A percentile compares a stretch with the other conserved stretches of the same genome.
Conservation (phyloP, 2,797 vertebrate genomes). For the Ctenopoma kingsleyae region DNA sequence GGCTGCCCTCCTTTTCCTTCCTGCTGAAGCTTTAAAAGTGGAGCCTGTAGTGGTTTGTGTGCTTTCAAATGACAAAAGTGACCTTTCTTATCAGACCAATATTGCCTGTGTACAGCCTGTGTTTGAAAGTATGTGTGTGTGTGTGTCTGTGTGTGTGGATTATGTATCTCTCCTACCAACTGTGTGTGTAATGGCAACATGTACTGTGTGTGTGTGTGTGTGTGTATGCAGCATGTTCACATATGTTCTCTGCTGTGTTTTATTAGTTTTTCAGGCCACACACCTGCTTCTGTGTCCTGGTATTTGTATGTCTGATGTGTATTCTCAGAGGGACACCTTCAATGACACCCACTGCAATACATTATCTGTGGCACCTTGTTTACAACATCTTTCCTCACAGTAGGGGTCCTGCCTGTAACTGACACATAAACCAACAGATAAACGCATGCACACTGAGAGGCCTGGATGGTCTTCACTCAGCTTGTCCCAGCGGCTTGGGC, state of each 20-base stretch:
- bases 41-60: constrained; percentile 45
- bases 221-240: constrained; percentile 30
- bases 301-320: constrained; percentile 54
- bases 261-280: constrained; percentile 56
- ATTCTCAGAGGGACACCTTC: constrained; percentile 63
- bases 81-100: constrained; percentile 75
- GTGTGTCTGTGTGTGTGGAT: constrained; percentile 34
- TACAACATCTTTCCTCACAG: constrained; percentile 77
- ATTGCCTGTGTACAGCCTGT: constrained; percentile 47
- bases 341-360: constrained; percentile 65
- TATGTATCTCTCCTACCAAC: constrained; percentile 34
- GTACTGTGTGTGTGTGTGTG: constrained; percentile 6
- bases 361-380: constrained; percentile 67
- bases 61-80: constrained; percentile 70
- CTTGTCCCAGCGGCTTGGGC: constrained; percentile 26
- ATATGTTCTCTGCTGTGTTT: constrained; percentile 61
- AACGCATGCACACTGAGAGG: constrained; percentile 57
- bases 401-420: constrained; percentile 62
- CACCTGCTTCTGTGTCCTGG: constrained; percentile 50
- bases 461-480: constrained; percentile 46
- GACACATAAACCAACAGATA: constrained; percentile 72
- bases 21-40: constrained; percentile 60
- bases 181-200: constrained; percentile 37
- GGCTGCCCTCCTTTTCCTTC: constrained; percentile 62
- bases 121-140: constrained; percentile 38